Percentiles rank a stretch among this genome's conserved stretches.
Conservation (phyloP, 2,888 invertebrate genomes). For the Agonum fuliginosum region DNA sequence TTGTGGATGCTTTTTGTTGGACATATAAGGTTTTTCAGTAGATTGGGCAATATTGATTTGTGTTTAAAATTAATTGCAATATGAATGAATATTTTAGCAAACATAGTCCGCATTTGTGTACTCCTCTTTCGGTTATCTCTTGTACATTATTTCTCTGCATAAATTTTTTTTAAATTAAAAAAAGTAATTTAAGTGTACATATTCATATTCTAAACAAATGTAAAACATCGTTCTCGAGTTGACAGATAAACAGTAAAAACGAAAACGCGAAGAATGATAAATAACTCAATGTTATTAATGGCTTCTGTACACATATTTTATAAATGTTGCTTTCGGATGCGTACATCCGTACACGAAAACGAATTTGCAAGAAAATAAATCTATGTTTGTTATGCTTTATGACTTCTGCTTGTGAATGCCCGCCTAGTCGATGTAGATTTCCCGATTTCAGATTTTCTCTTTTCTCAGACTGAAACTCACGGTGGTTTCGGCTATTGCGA, state of each 20-base stretch:
- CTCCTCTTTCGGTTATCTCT: no score
- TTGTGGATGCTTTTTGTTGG: no score
- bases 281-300: slow-evolving; percentile 55
- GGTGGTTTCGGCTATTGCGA: background rate
- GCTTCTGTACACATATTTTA: slow-evolving; percentile 57
- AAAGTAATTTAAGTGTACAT: background rate
- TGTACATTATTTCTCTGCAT: no score
- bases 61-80: no score
- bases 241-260: slow-evolving; percentile 7
- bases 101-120: no score
- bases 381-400: slow-evolving; percentile 59
- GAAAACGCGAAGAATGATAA: slow-evolving; percentile 45
- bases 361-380: slow-evolving; percentile 57
- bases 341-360: slow-evolving; percentile 57
- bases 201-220: background rate
- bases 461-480: background rate
- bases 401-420: slow-evolving; percentile 48
- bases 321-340: slow-evolving; percentile 56
- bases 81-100: no score
- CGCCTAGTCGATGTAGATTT: slow-evolving; percentile 22
- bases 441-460: slow-evolving; percentile 12
- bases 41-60: no score
- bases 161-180: background rate
- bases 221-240: background rate
- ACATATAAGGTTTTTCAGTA: no score